phyloP scores from a whole-genome alignment of 2,797 vertebrate species.

The Galago senegalensis region DNA sequence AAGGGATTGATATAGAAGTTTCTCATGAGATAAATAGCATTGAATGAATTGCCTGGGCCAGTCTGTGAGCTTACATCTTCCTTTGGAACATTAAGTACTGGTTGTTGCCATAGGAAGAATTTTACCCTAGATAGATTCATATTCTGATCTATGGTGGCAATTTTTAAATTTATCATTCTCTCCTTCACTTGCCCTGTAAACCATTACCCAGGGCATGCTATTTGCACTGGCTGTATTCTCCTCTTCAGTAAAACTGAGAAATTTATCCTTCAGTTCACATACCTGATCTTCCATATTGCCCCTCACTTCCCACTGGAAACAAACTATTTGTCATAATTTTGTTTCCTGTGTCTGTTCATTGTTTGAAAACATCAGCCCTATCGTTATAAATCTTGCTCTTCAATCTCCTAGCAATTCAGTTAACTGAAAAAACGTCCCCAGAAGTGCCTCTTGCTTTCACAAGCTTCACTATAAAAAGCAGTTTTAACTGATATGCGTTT shows the following conservation, averaged over 20 bases:
- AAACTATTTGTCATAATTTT: constrained; percentile 40
- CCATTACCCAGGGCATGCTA: neutral
- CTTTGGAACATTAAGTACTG: constrained; percentile 56
- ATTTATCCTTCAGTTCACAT: constrained; percentile 59
- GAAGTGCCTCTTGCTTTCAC: neutral
- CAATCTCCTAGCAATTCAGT: neutral
- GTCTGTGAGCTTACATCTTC: constrained; percentile 27
- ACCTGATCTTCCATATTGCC: neutral
- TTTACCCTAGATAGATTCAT: constrained; percentile 21
- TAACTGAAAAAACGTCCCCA: neutral
- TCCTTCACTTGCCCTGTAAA: constrained; percentile 33
- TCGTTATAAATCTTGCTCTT: constrained; percentile 43
- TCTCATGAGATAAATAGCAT: constrained; percentile 41
- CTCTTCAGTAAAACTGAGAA: neutral
- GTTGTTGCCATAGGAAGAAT: neutral
- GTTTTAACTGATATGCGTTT: constrained; percentile 45
- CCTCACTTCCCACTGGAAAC: neutral
- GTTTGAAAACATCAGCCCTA: constrained; percentile 62
- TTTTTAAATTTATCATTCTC: constrained; percentile 64
- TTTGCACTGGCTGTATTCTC: constrained; percentile 31
- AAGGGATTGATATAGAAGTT: neutral
- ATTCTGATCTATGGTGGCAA: constrained; percentile 30
- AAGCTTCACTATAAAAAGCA: constrained; percentile 34
- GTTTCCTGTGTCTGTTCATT: constrained; percentile 43
- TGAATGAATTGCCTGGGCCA: neutral